Evolutionary conservation across 2,888 invertebrate species (phyloP).

Genomic region (Metopia argyrocephala): DNA sequence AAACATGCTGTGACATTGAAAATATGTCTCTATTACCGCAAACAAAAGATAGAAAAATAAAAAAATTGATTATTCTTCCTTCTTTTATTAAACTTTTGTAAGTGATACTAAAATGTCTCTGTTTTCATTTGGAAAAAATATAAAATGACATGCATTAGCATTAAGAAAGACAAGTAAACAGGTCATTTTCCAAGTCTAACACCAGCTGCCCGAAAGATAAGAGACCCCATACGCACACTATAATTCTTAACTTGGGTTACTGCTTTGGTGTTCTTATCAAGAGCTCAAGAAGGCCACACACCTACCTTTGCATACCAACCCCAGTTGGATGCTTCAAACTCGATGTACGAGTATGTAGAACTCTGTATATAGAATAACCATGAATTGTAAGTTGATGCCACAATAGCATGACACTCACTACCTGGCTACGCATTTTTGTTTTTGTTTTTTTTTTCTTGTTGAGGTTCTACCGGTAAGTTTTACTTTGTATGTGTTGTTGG

Average conservation of each 20-base stretch:
- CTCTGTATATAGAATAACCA: not conserved
- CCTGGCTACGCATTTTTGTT: conserved; percentile 43
- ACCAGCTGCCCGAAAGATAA: conserved; percentile 46
- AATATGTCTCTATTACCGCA: conserved; percentile 51
- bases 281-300: conserved; percentile 42
- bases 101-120: conserved; percentile 1
- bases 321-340: not conserved
- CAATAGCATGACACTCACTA: conserved; percentile 28
- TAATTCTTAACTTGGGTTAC: not conserved
- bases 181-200: conserved; percentile 20
- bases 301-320: conserved; percentile 12
- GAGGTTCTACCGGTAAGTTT: not conserved
- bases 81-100: not conserved
- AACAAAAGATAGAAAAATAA: conserved; percentile 33
- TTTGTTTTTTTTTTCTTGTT: not conserved
- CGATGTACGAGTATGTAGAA: too few relatives aligned
- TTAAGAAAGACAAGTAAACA: conserved; percentile 11
- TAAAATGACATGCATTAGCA: conserved; percentile 15
- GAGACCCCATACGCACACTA: conserved; percentile 11
- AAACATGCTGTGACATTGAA: conserved; percentile 57
- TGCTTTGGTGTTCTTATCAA: conserved; percentile 28
- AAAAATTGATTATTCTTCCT: conserved; percentile 1
- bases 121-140: conserved; percentile 1
- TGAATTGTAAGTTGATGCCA: conserved; percentile 22
- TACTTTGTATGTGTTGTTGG: not conserved